Evolutionary conservation across 2,888 invertebrate species (phyloP), one percentile per base, ranked within the genome.

Genomic region (Eupsilia transversa): DNA sequence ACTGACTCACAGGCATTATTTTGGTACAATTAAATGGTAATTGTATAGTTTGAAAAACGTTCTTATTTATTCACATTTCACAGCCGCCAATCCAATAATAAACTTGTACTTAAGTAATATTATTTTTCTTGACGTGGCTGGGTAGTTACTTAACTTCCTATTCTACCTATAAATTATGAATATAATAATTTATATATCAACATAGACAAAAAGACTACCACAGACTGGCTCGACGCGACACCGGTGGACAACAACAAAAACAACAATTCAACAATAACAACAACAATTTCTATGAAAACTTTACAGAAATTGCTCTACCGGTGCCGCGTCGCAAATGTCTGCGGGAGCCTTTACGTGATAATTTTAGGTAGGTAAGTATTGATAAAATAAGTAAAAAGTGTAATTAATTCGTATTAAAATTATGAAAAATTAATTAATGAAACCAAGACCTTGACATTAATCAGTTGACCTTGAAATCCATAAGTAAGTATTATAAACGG

Each of bases 401-500:
- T 59, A 7, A 57, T 46, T 38, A 10, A 27, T 49, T 73, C 20
- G 17, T 49, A 20, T 35, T 43, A 33, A 43, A 49, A 61, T 23
- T n/a, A 63, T 43, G 2, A 57, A 3, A 59, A 27, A 46, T 12
- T 38, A n/a, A 43, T 54, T 17, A 20, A 20, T 59, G 33, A 64
- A 54, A 41, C 12, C 20, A 23, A 33, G 38, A 68, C 57, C 79
- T 75, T 27, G 38, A 81, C 52, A 67, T 54, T 35, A 46, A 57
- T 30, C 33, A 27, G 23, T 57, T 14, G 61, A 66, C 61, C 78
- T 75, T 76, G 63, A 52, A 57, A 43, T 66, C 3, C 9, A 73
- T 27, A 59, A 56, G 49, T 27, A 59, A 56, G 49, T 41, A 61
- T 57, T 46, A 59, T 30, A 57, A 52, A 49, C 27, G 12, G 14